Evolutionary conservation across 2,797 vertebrate genomes (phyloP), one percentile per base, ranked within the genome.

Genomic region (Schizopygopsis pylzovi): DNA sequence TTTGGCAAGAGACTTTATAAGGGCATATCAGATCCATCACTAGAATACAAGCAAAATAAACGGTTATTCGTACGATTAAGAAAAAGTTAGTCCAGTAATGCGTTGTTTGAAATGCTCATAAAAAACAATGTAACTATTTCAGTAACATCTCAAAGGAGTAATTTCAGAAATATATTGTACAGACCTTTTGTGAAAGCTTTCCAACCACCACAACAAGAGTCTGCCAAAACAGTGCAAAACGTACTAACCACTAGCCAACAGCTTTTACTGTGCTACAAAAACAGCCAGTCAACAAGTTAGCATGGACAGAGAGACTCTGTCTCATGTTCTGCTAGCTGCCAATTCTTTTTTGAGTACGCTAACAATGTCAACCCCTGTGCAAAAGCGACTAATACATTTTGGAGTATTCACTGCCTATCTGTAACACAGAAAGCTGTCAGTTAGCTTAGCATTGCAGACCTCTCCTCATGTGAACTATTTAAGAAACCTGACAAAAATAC

Each of bases 171-270:
- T 56, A 37, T 59, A 79, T 56, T 70, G 63, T 56, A 54, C 47
- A 81, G 47, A 71, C 61, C 49, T 61, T 85, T 54, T 25, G 77
- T 67, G n/a, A 84, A 84, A 77, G 37, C 73, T 84, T 85, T 85
- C 52, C 76, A 47, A 61, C 25, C 76, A 54, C 73, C 45, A 68
- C 33, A 65, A 77, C 45, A 85, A 85, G 25, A 79, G 49, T 79
- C 76, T 71, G 67, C 61, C 39, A 25, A 79, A 85, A 75, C 0
- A 49, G 71, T 49, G 41, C 25, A 39, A 83, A 25, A 49, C 82
- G 56, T 25, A 52, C 59, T 67, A 84, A 84, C 82, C 82, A 4
- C 82, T 78, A 54, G 37, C 45, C 45, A 77, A 54, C 73, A 84
- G 61, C 82, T 85, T 67, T 39, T 72, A n/a, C 59, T 73, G 13